Conservation (phyloP, 2,888 invertebrate species). For the Cancer borealis region DNA sequence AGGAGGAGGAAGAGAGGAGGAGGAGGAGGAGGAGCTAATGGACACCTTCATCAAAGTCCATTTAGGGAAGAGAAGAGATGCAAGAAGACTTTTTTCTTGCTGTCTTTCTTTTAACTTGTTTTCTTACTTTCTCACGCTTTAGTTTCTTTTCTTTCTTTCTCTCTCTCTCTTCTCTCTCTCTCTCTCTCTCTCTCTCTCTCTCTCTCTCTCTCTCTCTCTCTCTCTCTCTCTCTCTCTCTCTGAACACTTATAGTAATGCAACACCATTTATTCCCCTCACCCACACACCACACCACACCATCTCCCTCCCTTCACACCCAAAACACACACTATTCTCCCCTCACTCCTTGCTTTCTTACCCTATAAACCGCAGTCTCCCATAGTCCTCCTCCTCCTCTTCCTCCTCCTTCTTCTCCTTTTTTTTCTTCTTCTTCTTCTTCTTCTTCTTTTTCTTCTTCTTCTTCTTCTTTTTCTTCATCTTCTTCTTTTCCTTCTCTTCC, state of each 20-base stretch:
- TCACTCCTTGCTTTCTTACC: background rate
- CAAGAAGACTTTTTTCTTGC: background rate
- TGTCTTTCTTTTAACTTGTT: background rate
- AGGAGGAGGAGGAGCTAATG: slow-evolving; percentile 20
- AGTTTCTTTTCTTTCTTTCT: no score
- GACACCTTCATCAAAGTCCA: background rate
- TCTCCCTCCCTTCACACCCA: background rate
- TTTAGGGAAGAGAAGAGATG: background rate
- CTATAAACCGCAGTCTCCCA: background rate
- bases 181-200: no score
- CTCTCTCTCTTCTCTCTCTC: no score
- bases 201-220: slow-evolving; percentile 9
- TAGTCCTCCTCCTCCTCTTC: background rate
- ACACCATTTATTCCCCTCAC: background rate
- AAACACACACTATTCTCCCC: background rate
- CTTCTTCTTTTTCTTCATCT: no score
- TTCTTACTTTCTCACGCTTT: no score
- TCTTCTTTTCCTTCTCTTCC: background rate
- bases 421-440: background rate
- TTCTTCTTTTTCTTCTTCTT: background rate
- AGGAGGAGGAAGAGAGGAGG: background rate
- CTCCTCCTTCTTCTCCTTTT: background rate
- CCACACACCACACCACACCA: background rate
- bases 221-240: slow-evolving; percentile 9
- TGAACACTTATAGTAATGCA: background rate